phyloP scores from a whole-genome alignment of 2,797 vertebrate genomes.

The Sciurus carolinensis region DNA sequence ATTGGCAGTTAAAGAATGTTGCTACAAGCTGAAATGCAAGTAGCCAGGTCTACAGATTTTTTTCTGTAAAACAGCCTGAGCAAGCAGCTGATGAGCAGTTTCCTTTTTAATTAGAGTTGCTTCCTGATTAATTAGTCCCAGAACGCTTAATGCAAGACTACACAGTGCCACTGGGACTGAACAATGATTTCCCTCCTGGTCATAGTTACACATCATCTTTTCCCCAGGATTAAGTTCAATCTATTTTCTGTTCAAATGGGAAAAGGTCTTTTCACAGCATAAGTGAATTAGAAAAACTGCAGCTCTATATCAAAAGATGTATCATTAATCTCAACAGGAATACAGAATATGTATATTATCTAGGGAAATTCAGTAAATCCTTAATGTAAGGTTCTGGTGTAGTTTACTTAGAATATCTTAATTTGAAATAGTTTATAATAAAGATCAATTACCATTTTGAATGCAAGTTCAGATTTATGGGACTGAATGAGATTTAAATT shows the following conservation, averaged over 20 bases:
- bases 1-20: constrained; percentile 78
- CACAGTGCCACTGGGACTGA: constrained; percentile 71
- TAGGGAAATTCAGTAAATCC: background rate
- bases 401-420: constrained; percentile 48
- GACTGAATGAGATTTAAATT: constrained; percentile 10
- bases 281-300: constrained; percentile 64
- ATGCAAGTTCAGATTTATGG: background rate
- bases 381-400: constrained; percentile 30
- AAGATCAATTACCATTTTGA: constrained; percentile 32
- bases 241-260: constrained; percentile 69
- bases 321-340: background rate
- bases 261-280: constrained; percentile 19
- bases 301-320: constrained; percentile 21
- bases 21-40: constrained; percentile 65
- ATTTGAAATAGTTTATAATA: constrained; percentile 59
- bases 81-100: constrained; percentile 87
- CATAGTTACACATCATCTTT: constrained; percentile 61
- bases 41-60: constrained; percentile 71
- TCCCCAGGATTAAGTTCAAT: constrained; percentile 70
- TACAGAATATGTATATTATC: constrained; percentile 44
- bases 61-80: constrained; percentile 81
- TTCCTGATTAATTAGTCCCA: constrained; percentile 89
- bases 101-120: constrained; percentile 88
- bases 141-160: constrained; percentile 82
- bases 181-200: constrained; percentile 65